Evolutionary conservation across 2,113 vertebrate species (phyloP).

Genomic region (Psettodes erumei): DNA sequence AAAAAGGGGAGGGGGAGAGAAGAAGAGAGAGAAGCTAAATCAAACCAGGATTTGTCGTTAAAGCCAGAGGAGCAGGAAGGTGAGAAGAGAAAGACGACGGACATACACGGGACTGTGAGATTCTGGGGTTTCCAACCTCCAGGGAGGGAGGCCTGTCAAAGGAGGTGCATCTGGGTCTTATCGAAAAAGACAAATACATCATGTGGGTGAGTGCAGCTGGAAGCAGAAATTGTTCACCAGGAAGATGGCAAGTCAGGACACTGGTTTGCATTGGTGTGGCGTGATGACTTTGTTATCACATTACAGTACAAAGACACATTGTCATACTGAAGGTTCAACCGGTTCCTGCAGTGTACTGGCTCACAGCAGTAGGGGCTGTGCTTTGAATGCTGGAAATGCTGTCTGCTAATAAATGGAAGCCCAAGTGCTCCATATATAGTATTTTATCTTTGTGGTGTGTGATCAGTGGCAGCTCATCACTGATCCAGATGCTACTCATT

Average conservation of each 20-base stretch:
- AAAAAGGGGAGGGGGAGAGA: constrained; percentile 3
- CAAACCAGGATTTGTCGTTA: constrained; percentile 8
- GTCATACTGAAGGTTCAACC: background rate
- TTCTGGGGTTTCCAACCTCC: constrained; percentile 29
- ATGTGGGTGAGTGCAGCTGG: constrained; percentile 74
- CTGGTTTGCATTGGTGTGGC: background rate
- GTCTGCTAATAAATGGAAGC: background rate
- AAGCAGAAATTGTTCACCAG: background rate
- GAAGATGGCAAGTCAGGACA: background rate
- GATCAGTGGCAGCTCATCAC: background rate
- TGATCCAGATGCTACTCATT: background rate
- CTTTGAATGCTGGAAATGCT: constrained; percentile 5
- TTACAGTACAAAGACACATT: background rate
- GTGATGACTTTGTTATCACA: background rate
- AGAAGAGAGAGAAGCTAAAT: background rate
- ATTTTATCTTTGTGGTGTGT: background rate
- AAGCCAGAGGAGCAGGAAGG: constrained; percentile 14
- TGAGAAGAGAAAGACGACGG: constrained; percentile 20
- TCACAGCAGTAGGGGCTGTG: background rate
- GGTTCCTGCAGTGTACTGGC: background rate
- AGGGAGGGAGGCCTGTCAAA: constrained; percentile 14
- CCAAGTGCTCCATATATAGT: background rate
- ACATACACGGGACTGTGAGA: constrained; percentile 12
- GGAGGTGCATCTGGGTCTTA: constrained; percentile 24
- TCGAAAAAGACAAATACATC: constrained; percentile 47